A percentile compares a stretch with the other conserved stretches of the same genome.
Evolutionary conservation across 2,888 invertebrate species (phyloP).

Genomic region (Nomada flava): DNA sequence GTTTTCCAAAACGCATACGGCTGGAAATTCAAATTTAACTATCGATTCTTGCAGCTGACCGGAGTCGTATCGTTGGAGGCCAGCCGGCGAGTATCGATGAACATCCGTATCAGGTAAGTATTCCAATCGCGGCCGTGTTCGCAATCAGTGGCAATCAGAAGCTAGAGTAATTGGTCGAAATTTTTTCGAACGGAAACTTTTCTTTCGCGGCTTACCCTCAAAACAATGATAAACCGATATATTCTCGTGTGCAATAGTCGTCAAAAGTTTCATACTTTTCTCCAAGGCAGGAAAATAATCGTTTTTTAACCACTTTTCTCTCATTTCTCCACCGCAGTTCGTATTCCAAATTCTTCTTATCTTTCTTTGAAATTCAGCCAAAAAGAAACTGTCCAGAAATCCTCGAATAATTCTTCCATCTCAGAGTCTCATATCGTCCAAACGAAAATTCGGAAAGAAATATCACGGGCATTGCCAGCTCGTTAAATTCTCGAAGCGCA

Average conservation of each 20-base stretch:
- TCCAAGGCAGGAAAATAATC: background rate
- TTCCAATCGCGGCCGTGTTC: slow-evolving; percentile 1
- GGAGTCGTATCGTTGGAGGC: slow-evolving; percentile 81
- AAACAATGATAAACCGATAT: slow-evolving; percentile 1
- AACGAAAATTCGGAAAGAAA: background rate
- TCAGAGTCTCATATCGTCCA: too few relatives aligned
- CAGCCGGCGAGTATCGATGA: slow-evolving; percentile 77
- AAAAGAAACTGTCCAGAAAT: background rate
- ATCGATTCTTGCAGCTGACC: slow-evolving; percentile 61
- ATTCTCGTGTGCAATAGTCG: background rate
- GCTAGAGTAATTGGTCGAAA: slow-evolving; percentile 33
- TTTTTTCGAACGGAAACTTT: slow-evolving; percentile 23
- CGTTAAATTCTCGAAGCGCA: background rate
- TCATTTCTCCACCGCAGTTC: background rate
- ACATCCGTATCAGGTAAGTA: slow-evolving; percentile 81
- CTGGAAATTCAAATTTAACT: slow-evolving; percentile 39
- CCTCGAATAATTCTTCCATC: background rate
- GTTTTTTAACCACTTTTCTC: background rate
- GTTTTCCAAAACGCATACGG: slow-evolving; percentile 22
- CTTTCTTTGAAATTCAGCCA: too few relatives aligned
- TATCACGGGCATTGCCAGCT: background rate
- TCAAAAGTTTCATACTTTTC: background rate
- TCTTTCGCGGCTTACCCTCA: background rate
- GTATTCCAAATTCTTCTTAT: background rate
- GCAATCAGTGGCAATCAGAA: background rate